Base-by-base conservation (phyloP, 1,140 invertebrate species). In the Musca vetustissima region DNA sequence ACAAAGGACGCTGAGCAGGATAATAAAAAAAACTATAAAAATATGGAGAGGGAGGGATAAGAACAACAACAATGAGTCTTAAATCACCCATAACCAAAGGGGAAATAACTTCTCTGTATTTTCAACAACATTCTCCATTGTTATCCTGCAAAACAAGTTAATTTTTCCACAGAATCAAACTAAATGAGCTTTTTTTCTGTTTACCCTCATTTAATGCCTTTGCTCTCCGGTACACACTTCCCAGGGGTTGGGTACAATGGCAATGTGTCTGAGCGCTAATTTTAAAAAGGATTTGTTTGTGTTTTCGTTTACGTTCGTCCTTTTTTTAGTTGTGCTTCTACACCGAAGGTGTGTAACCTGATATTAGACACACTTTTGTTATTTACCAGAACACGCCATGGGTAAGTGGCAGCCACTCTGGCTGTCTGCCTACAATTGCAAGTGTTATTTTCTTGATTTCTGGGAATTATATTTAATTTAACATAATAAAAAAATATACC, bases 401-500 rank as follows among this genome's bases (percentile, higher is more conserved):
- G 36, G 6, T 43, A 43, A 43, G 36, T 43, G 36, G 36, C 36
- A 8, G 36, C 36, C 36, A 9, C 36, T 43, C 28, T 32, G 3
- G n/a, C 28, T 9, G 28, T 4, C 28, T 7, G 19, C 24, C n/a
- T n/a, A n/a, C n/a, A n/a, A n/a, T 15, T 19, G 57, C 57, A 61
- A 61, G 57, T 61, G 57, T 61, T 61, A 32, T 61, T 61, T 61
- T 61, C 57, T 61, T 61, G 57, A 61, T 61, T 61, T 61, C 57
- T 61, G 57, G 57, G 57, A 61, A 61, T 61, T 61, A 36, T 21
- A 21, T 61, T 61, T 36, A 61, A 61, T 36, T 61, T 61, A 61
- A 61, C 57, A 61, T 61, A 36, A 61, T 61, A 61, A 61, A 61
- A 61, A 61, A 59, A 1, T 8, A 28, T 7, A 36, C n/a, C 1